Base-by-base conservation (phyloP, 2,888 invertebrate genomes). In the Tetranychus truncatus region DNA sequence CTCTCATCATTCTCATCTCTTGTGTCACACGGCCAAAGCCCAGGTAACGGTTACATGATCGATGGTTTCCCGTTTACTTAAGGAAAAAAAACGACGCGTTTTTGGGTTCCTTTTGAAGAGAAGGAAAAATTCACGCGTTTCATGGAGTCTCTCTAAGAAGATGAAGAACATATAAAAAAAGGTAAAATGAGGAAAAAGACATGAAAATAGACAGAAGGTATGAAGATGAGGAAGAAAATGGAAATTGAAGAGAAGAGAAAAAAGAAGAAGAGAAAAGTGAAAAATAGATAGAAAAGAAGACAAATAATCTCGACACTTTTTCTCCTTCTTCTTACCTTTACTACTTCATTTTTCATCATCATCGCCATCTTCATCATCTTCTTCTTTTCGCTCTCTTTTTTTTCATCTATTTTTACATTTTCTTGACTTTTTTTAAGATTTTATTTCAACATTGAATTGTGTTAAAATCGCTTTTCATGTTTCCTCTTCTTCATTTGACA, bases 241-340 rank as follows among this genome's bases (percentile, higher is more conserved):
- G 34, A 34, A 34, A 34, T 34, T 34, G 15, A 55, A 55, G 55
- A 55, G 55, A 55, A 15, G 55, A 55, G 55, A 15, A 55, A 55
- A 15, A 75, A 69, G n/a, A 75, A 74, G 9, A 15, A 55, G 55
- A 55, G 15, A 55, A 55, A 55, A 75, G 24, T 74, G 72, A 46
- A 55, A 55, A 55, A 75, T 24, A 75, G 72, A 46, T 20, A 74
- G 74, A 75, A 74, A 75, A 69, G 75, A 67, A 75, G 74, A 73
- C 21, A 74, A 72, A n/a, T 45, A 20, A 21, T 44, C 72, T 72
- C 24, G 69, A 18, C 15, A 55, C 7, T 55, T 55, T 55, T 55
- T 55, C 55, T 24, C 55, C 55, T 55, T 55, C 55, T 9, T 11
- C 9, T 55, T 55, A 15, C 11, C 55, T 55, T 55, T 55, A 2